These are phyloP conservation scores for Antheraea assamensis DNA, from an alignment of 2,888 invertebrate species.

Conservation along the genomic window DNA sequence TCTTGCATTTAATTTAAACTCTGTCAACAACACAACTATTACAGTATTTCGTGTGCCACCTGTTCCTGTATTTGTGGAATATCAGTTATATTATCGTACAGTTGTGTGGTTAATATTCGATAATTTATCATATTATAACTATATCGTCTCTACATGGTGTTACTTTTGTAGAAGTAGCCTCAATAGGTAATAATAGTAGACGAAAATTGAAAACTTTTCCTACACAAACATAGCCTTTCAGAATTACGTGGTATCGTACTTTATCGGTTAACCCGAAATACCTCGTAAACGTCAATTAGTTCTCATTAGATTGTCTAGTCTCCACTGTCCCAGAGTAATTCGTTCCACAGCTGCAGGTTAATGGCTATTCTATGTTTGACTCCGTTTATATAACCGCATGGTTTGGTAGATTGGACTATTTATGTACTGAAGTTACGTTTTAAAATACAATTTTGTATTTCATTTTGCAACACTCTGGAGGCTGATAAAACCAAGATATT, in stretches of 20 bases:
- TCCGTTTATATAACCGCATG: constrained; percentile 20
- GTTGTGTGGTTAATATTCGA: neutral
- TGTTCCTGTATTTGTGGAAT: neutral
- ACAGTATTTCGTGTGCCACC: neutral
- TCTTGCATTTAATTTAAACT: too few species aligned
- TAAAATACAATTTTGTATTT: neutral
- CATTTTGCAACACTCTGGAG: neutral
- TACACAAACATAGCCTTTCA: constrained; percentile 5
- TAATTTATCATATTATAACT: neutral
- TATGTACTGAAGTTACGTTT: neutral
- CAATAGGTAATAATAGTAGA: neutral
- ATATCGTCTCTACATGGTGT: neutral
- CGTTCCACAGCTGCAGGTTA: constrained; percentile 34
- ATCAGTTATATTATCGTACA: neutral
- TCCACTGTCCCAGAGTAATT: constrained; percentile 28
- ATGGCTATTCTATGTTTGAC: constrained; percentile 38
- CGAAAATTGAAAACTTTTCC: neutral
- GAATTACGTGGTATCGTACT: constrained; percentile 13
- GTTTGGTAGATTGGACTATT: constrained; percentile 6
- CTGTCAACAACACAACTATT: too few species aligned
- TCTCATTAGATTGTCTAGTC: constrained; percentile 43
- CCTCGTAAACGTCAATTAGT: constrained; percentile 39
- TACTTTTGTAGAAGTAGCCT: neutral
- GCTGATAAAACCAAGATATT: neutral
- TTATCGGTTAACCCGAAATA: constrained; percentile 20